Percentiles rank a stretch among this genome's conserved stretches.
Evolutionary conservation across 1,140 invertebrate genomes (phyloP).

Genomic region (Drosophila nigrodunni): DNA sequence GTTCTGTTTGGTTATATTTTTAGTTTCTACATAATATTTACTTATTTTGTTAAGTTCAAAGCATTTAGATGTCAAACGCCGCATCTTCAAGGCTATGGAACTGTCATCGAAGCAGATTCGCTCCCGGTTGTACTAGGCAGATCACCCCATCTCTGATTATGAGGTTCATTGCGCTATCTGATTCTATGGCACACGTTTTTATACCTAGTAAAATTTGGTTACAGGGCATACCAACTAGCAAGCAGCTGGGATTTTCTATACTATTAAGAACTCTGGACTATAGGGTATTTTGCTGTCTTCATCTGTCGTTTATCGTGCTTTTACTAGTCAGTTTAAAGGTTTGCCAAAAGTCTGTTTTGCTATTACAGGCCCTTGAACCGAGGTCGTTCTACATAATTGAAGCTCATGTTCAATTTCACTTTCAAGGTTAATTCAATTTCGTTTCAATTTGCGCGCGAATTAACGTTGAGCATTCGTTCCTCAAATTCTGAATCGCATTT

Average conservation of each 20-base stretch:
- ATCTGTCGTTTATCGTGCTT: background rate
- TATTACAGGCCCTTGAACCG: conserved; percentile 35
- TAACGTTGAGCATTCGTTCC: background rate
- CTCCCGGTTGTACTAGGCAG: conserved; percentile 26
- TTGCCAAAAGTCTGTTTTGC: background rate
- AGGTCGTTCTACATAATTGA: conserved; percentile 17
- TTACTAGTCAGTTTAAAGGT: background rate
- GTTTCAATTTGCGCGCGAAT: conserved; percentile 11
- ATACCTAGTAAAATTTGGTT: background rate
- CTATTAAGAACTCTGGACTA: no score
- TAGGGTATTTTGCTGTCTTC: background rate
- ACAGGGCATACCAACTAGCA: conserved; percentile 11
- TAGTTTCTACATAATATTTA: conserved; percentile 53
- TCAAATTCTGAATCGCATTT: background rate
- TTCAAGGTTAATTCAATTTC: conserved; percentile 70
- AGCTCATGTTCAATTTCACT: conserved; percentile 47
- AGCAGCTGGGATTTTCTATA: no score
- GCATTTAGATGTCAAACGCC: conserved; percentile 41
- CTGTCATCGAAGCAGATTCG: conserved; percentile 3
- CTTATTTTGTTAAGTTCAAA: conserved; percentile 29
- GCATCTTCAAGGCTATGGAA: conserved; percentile 36
- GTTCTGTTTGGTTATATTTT: conserved; percentile 41
- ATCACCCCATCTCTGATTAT: conserved; percentile 43
- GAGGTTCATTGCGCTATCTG: conserved; percentile 57
- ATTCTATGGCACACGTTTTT: conserved; percentile 48